Conservation (phyloP, 1,140 invertebrate species). For the Platyscapa corneri region DNA sequence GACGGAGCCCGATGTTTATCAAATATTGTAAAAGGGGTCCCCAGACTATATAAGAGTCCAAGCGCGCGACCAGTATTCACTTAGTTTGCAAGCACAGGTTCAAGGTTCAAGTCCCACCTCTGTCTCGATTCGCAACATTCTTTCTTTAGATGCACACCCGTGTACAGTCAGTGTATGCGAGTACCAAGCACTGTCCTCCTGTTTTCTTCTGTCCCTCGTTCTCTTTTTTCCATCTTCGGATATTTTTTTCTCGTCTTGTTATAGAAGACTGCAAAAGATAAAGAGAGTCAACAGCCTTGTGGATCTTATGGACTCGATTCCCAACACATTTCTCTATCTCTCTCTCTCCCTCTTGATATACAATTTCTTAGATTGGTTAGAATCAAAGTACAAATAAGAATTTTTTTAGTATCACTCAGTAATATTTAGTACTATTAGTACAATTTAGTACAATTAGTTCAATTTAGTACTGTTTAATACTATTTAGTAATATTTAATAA, state of each 20-base stretch:
- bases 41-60: slow-evolving; percentile 11
- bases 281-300: slow-evolving; percentile 49
- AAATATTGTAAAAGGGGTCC: slow-evolving; percentile 51
- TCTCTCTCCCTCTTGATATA: slow-evolving; percentile 1
- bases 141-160: slow-evolving; percentile 13
- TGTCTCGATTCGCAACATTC: slow-evolving; percentile 31
- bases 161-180: too few species aligned
- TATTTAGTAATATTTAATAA: too few species aligned
- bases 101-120: slow-evolving; percentile 52
- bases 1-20: slow-evolving; percentile 48
- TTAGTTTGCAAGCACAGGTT: slow-evolving; percentile 33
- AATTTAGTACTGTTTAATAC: too few species aligned
- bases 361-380: not conserved
- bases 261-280: slow-evolving; percentile 7
- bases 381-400: slow-evolving; percentile 7
- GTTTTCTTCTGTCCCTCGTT: slow-evolving; percentile 9
- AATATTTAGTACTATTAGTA: too few species aligned
- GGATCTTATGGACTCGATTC: not conserved
- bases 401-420: too few species aligned
- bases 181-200: not conserved
- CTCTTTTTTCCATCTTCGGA: not conserved
- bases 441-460: too few species aligned
- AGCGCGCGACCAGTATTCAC: slow-evolving; percentile 14
- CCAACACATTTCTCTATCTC: not conserved
- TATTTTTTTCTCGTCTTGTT: slow-evolving; percentile 14